A percentile compares a stretch with the other conserved stretches of the same genome.
These are phyloP conservation scores for Nothura maculosa DNA, from an alignment of 2,797 vertebrate genomes.

Conservation along the genomic window DNA sequence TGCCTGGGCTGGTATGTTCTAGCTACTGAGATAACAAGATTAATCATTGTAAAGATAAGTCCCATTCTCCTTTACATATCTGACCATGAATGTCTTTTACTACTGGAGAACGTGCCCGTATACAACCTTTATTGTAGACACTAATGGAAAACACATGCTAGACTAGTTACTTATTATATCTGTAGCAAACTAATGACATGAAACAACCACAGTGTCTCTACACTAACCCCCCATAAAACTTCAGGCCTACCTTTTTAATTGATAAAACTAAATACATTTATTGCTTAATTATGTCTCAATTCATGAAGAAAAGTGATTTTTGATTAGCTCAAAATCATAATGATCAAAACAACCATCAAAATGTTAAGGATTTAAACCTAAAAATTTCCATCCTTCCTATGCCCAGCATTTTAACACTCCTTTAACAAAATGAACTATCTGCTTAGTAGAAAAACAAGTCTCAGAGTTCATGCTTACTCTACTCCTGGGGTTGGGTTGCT, in stretches of 20 bases:
- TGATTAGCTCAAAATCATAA: conserved; percentile 16
- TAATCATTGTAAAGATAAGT: not conserved
- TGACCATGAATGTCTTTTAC: conserved; percentile 39
- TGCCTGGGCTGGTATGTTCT: not conserved
- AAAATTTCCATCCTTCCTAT: not conserved
- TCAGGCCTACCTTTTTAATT: conserved; percentile 65
- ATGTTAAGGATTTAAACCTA: not conserved
- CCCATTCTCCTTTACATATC: not conserved
- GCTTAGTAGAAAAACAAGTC: not conserved
- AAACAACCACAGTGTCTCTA: conserved; percentile 56
- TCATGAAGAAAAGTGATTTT: conserved; percentile 58
- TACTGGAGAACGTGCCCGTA: conserved; percentile 21
- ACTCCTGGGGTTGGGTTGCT: not conserved
- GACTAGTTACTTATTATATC: conserved; percentile 53
- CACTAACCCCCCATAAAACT: conserved; percentile 64
- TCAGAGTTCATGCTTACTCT: not conserved
- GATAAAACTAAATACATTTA: conserved; percentile 76
- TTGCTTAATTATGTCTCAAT: conserved; percentile 72
- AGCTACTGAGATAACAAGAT: not conserved
- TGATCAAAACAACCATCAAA: conserved; percentile 22
- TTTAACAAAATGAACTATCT: not conserved
- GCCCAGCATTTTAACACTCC: not conserved
- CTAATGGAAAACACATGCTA: conserved; percentile 74
- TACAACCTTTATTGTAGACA: conserved; percentile 65
- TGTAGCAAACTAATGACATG: conserved; percentile 69